Conservation (phyloP, 2,113 vertebrate species). For the Sorex fumeus region DNA sequence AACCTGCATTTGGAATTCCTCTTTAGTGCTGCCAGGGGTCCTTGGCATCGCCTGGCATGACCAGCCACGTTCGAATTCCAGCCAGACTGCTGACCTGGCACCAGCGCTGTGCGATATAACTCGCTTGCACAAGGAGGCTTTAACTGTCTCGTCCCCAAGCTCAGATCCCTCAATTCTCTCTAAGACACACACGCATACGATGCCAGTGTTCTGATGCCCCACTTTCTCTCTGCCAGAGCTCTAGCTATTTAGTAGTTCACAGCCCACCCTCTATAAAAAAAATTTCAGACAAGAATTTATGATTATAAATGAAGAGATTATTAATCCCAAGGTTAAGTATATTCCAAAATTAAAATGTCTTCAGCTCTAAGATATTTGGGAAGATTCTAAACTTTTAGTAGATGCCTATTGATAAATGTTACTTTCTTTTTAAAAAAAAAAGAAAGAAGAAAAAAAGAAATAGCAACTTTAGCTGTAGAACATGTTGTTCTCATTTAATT, state of each 20-base stretch:
- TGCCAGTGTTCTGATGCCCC: neutral
- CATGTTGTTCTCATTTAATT: slow-evolving; percentile 77
- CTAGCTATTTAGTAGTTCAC: neutral
- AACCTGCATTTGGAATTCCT: slow-evolving; percentile 49
- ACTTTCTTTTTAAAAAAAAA: neutral
- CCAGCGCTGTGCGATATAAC: slow-evolving; percentile 33
- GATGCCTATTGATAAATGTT: slow-evolving; percentile 5
- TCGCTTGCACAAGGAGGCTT: slow-evolving; percentile 75
- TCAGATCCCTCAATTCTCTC: neutral
- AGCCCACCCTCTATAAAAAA: neutral
- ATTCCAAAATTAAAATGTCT: slow-evolving; percentile 2
- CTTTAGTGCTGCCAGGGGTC: slow-evolving; percentile 60
- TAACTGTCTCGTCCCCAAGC: slow-evolving; percentile 82
- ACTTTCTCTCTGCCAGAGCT: neutral
- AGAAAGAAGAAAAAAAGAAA: no score
- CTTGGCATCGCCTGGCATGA: slow-evolving; percentile 77
- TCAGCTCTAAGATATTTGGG: neutral
- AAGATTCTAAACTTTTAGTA: neutral
- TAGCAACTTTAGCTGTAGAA: neutral
- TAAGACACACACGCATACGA: neutral
- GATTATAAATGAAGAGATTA: neutral
- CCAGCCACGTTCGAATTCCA: slow-evolving; percentile 76
- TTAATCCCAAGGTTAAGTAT: neutral
- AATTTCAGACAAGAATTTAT: neutral
- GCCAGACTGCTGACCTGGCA: slow-evolving; percentile 87